These are phyloP conservation scores for Drosophila equinoxialis DNA, from an alignment of 1,140 invertebrate species.

Conservation along the genomic window DNA sequence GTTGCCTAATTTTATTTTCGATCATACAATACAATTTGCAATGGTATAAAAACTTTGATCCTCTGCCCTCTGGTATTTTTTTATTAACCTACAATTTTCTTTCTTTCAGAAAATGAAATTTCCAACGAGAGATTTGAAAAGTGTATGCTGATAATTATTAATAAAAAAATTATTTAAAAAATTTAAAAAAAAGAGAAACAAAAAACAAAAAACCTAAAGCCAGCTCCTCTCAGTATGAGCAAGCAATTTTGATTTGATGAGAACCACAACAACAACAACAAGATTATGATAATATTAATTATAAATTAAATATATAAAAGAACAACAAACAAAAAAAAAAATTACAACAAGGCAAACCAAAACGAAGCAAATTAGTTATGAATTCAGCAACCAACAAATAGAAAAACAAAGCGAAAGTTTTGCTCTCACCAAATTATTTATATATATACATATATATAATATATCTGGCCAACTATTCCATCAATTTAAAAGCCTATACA, in stretches of 20 bases:
- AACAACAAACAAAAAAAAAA: conserved; percentile 16
- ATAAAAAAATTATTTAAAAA: conserved; percentile 83
- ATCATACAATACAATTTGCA: background rate
- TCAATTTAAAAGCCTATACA: conserved; percentile 22
- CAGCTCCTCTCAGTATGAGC: conserved; percentile 52
- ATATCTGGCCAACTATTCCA: conserved; percentile 41
- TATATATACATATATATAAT: conserved; percentile 10
- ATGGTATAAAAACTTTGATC: background rate
- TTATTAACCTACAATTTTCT: no score
- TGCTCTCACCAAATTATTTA: conserved; percentile 25
- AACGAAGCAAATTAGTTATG: conserved; percentile 61
- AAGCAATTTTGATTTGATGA: conserved; percentile 69
- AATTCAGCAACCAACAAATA: conserved; percentile 38
- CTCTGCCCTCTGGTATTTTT: no score
- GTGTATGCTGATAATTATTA: conserved; percentile 83
- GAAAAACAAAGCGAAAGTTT: conserved; percentile 3
- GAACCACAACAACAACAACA: conserved; percentile 44
- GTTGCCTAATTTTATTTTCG: no score
- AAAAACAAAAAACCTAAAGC: conserved; percentile 41
- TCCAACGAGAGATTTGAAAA: conserved; percentile 83
- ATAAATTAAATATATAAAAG: conserved; percentile 61
- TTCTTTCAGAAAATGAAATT: conserved; percentile 81
- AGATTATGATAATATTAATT: conserved; percentile 69
- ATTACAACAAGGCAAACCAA: conserved; percentile 29
- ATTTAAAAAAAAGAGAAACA: conserved; percentile 63